Evolutionary conservation across 2,888 invertebrate genomes (phyloP).

Genomic region (Aelia acuminata): DNA sequence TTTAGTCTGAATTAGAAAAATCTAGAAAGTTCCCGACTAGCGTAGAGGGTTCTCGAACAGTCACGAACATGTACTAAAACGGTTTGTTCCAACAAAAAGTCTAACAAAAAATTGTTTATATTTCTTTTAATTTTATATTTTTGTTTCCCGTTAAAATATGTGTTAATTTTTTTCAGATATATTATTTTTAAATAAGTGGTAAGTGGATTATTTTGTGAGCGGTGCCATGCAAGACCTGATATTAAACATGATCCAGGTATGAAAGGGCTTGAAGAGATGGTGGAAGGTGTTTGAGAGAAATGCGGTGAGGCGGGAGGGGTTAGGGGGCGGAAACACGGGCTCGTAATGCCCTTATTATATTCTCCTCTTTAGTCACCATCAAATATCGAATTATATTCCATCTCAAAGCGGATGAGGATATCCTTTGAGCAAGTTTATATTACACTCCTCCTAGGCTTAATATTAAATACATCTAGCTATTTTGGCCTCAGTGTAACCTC

Average conservation of each 20-base stretch:
- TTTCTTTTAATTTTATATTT: too few species aligned
- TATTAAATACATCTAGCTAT: background rate
- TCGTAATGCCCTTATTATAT: background rate
- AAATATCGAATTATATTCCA: conserved; percentile 8
- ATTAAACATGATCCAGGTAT: background rate
- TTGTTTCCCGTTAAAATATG: too few species aligned
- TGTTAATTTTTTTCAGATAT: background rate
- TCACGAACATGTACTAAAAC: too few species aligned
- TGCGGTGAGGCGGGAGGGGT: background rate
- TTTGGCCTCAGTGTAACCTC: background rate
- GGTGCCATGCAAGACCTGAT: background rate
- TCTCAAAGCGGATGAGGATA: background rate
- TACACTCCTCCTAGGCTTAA: background rate
- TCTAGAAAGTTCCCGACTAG: too few species aligned
- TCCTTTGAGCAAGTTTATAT: background rate
- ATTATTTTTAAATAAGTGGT: background rate
- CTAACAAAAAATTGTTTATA: too few species aligned
- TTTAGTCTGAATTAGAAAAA: too few species aligned
- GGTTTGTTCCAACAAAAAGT: too few species aligned
- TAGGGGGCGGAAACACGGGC: background rate
- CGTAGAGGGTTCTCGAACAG: too few species aligned
- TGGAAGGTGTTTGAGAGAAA: background rate
- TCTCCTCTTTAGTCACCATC: background rate
- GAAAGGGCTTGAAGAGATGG: background rate
- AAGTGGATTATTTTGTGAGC: background rate